A percentile compares a stretch with the other conserved stretches of the same genome.
Evolutionary conservation across 2,888 invertebrate species (phyloP).

Genomic region (Cosmopolites sordidus): DNA sequence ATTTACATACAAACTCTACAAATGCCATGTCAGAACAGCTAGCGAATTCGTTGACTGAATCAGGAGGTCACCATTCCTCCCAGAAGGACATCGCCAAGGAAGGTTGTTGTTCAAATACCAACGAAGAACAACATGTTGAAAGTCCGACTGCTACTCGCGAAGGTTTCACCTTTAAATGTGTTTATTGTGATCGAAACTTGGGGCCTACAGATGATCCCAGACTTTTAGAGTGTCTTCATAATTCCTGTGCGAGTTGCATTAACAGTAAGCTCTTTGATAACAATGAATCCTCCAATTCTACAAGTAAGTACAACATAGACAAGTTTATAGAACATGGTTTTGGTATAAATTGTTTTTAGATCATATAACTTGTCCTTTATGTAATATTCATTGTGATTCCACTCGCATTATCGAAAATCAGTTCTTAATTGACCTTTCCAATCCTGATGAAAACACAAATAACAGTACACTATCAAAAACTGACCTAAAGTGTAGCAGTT

Average conservation of each 20-base stretch:
- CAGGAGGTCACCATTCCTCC: background rate
- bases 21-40: slow-evolving; percentile 11
- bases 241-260: slow-evolving; percentile 74
- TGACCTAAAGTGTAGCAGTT: slow-evolving; percentile 74
- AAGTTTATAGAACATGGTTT: slow-evolving; percentile 9
- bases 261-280: slow-evolving; percentile 60
- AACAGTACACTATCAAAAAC: slow-evolving; percentile 42
- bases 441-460: slow-evolving; percentile 52
- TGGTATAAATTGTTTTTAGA: slow-evolving; percentile 22
- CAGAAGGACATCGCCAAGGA: slow-evolving; percentile 12
- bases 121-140: slow-evolving; percentile 41
- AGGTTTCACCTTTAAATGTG: slow-evolving; percentile 44
- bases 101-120: slow-evolving; percentile 19
- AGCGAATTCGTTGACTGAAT: slow-evolving; percentile 10
- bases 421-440: slow-evolving; percentile 67
- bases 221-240: slow-evolving; percentile 83
- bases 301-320: slow-evolving; percentile 17
- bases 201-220: slow-evolving; percentile 64
- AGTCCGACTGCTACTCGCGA: slow-evolving; percentile 45
- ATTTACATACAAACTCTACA: slow-evolving; percentile 19
- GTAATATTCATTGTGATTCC: slow-evolving; percentile 67
- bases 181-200: slow-evolving; percentile 51
- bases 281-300: slow-evolving; percentile 40
- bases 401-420: slow-evolving; percentile 79
- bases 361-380: slow-evolving; percentile 64